Percentiles rank a stretch among this genome's conserved stretches.
These are phyloP conservation scores for Blastobasis adustella DNA, from an alignment of 2,888 invertebrate species.

Conservation along the genomic window DNA sequence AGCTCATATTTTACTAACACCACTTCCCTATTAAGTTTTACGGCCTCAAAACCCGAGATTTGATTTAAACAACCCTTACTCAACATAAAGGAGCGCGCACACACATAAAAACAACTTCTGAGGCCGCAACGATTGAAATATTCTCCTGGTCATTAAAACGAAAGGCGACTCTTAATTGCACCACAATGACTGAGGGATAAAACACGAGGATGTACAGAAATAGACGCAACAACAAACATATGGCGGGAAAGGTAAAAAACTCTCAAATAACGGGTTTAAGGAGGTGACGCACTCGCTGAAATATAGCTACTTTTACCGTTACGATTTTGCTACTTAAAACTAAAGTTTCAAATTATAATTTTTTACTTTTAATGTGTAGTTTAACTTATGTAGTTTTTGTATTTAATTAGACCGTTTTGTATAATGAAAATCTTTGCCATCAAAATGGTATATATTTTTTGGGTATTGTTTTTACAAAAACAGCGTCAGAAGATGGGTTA, in stretches of 20 bases:
- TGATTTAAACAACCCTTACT: too few relatives aligned
- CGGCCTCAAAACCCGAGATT: too few relatives aligned
- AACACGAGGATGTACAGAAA: slow-evolving; percentile 51
- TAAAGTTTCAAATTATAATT: too few relatives aligned
- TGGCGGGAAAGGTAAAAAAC: slow-evolving; percentile 49
- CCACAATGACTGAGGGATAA: slow-evolving; percentile 50
- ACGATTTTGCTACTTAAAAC: slow-evolving; percentile 13
- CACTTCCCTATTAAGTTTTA: too few relatives aligned
- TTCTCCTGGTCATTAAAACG: slow-evolving; percentile 46
- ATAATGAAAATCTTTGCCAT: too few relatives aligned
- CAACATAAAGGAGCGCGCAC: slow-evolving; percentile 16
- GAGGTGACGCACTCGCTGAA: background rate
- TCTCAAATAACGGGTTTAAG: slow-evolving; percentile 37
- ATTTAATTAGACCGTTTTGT: too few relatives aligned
- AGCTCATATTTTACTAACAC: too few relatives aligned
- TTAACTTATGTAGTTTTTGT: too few relatives aligned
- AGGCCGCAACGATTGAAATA: slow-evolving; percentile 43
- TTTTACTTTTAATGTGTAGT: too few relatives aligned
- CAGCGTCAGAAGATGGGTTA: too few relatives aligned
- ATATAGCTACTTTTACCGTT: background rate
- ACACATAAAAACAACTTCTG: slow-evolving; percentile 32
- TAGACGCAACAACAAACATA: slow-evolving; percentile 65
- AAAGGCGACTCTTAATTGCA: slow-evolving; percentile 59
- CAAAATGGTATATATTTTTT: too few relatives aligned
- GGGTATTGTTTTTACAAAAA: too few relatives aligned